Percentiles rank a stretch among this genome's conserved stretches.
phyloP scores from a whole-genome alignment of 2,113 vertebrate genomes.

The Daphoenositta chrysoptera region DNA sequence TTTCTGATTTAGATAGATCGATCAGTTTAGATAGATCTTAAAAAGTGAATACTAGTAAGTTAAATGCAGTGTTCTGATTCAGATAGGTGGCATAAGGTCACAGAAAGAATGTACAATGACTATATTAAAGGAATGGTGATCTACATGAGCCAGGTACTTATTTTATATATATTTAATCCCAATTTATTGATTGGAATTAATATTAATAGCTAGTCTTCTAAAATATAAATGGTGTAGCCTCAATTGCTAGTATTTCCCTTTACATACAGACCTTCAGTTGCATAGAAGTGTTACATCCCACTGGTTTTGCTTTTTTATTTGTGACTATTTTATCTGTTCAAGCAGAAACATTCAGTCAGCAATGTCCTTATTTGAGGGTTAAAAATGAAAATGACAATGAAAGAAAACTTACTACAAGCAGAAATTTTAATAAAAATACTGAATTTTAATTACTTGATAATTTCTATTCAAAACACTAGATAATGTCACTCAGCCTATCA shows the following conservation, averaged over 20 bases:
- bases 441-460: constrained; percentile 13
- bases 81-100: neutral
- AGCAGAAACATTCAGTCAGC: neutral
- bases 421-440: neutral
- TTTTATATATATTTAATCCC: neutral
- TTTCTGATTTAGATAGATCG: neutral
- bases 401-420: neutral
- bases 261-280: neutral
- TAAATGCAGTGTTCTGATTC: neutral
- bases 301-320: neutral
- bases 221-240: neutral
- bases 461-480: neutral
- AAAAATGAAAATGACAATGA: neutral
- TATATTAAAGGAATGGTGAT: neutral
- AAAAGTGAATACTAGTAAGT: neutral
- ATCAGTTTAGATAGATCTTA: neutral
- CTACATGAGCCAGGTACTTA: neutral
- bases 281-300: neutral
- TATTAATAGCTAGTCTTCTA: neutral
- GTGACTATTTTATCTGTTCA: neutral
- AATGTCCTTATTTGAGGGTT: neutral
- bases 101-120: neutral
- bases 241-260: neutral
- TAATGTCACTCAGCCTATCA: neutral
- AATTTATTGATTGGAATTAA: neutral